A percentile compares a stretch with the other conserved stretches of the same genome.
These are phyloP conservation scores for Scaptomyza hsui DNA, from an alignment of 1,140 invertebrate genomes.

Conservation along the genomic window DNA sequence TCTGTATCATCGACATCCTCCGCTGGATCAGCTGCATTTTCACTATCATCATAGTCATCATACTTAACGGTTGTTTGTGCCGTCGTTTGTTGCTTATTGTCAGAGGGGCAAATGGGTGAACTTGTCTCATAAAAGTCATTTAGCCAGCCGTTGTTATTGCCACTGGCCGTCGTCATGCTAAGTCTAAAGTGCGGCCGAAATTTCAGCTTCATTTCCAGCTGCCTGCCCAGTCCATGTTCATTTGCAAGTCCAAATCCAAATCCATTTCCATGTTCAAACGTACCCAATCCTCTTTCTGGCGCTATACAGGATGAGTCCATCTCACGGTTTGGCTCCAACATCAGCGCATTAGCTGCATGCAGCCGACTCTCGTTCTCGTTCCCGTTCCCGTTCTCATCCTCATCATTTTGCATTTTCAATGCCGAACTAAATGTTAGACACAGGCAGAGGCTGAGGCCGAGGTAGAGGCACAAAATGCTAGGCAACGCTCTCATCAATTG, in stretches of 20 bases:
- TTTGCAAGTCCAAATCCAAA: no score
- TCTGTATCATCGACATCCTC: background rate
- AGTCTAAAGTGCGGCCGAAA: background rate
- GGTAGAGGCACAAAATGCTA: background rate
- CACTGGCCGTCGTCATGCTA: no score
- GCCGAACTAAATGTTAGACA: background rate
- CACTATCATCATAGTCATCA: background rate
- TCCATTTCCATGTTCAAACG: no score
- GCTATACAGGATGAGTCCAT: background rate
- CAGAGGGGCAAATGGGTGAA: no score
- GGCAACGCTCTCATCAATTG: conserved; percentile 1
- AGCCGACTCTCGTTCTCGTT: no score
- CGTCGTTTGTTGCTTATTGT: background rate
- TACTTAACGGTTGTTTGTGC: background rate
- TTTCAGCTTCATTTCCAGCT: conserved; percentile 1
- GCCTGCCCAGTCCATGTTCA: no score
- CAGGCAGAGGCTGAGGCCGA: background rate
- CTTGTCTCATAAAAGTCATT: no score
- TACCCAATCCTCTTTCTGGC: background rate
- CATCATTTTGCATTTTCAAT: background rate
- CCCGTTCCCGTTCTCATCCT: background rate
- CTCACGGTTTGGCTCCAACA: background rate
- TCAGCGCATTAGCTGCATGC: background rate
- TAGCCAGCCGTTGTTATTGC: no score
- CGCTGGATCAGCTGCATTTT: background rate